Evolutionary conservation across 2,113 vertebrate genomes (phyloP).

Genomic region (Lichenostomus cassidix): DNA sequence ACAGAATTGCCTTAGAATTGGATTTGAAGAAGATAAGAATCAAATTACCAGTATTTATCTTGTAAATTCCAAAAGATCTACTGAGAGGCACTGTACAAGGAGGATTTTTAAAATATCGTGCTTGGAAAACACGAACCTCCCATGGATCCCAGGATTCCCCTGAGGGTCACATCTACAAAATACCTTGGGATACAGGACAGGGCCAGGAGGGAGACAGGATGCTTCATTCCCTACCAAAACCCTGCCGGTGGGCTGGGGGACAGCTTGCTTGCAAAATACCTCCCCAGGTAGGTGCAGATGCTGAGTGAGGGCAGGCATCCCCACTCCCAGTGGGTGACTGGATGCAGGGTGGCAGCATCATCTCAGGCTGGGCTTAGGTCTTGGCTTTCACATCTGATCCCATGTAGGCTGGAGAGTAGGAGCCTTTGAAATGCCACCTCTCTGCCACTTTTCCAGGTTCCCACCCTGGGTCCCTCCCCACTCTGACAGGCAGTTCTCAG

Average conservation of each 20-base stretch:
- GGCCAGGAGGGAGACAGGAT: neutral
- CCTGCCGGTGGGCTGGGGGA: neutral
- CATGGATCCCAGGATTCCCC: neutral
- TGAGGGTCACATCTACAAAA: neutral
- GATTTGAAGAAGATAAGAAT: constrained; percentile 84
- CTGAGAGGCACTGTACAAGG: constrained; percentile 65
- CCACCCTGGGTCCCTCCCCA: neutral
- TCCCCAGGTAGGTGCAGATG: neutral
- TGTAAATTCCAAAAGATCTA: constrained; percentile 83
- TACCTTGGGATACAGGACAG: neutral
- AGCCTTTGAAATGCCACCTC: neutral
- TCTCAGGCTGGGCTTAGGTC: neutral
- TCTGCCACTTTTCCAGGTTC: neutral
- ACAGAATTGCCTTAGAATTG: constrained; percentile 82
- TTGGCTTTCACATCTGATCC: neutral
- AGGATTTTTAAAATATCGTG: constrained; percentile 30
- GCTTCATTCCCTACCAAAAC: neutral
- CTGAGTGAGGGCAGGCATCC: neutral
- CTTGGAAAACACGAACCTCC: constrained; percentile 14
- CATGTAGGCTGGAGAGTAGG: neutral
- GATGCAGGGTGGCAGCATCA: neutral
- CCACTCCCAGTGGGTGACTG: too few relatives aligned
- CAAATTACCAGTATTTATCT: constrained; percentile 86
- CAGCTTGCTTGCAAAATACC: neutral
- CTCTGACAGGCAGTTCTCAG: neutral